A percentile compares a stretch with the other conserved stretches of the same genome.
These are phyloP conservation scores for Helicoverpa zea DNA, from an alignment of 1,140 invertebrate species.

Conservation along the genomic window DNA sequence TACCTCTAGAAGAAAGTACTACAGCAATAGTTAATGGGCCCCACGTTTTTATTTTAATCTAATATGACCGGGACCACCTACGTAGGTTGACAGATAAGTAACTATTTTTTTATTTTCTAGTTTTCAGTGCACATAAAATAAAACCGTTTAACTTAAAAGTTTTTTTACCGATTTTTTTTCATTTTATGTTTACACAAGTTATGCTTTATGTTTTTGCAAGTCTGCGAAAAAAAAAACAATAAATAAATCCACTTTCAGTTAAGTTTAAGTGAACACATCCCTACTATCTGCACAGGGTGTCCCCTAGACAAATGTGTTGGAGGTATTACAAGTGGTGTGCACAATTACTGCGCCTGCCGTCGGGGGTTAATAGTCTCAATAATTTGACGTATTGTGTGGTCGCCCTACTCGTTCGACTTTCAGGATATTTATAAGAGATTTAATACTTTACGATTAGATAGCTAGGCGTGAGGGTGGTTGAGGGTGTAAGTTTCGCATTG, in stretches of 20 bases:
- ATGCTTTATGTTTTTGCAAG: too few relatives aligned
- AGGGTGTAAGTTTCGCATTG: not conserved
- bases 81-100: too few relatives aligned
- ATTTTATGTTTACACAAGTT: too few relatives aligned
- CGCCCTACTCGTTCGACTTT: not conserved
- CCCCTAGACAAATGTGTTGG: constrained; percentile 60
- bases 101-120: too few relatives aligned
- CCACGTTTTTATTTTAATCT: too few relatives aligned
- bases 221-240: not conserved
- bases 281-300: constrained; percentile 56
- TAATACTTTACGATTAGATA: constrained; percentile 10
- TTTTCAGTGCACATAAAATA: too few relatives aligned
- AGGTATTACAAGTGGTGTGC: constrained; percentile 43
- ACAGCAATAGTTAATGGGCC: too few relatives aligned
- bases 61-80: too few relatives aligned
- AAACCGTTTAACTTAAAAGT: too few relatives aligned
- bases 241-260: not conserved
- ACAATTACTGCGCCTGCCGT: constrained; percentile 39
- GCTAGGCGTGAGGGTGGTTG: not conserved
- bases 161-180: too few relatives aligned
- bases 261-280: constrained; percentile 48
- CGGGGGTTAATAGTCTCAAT: constrained; percentile 61
- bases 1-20: too few relatives aligned
- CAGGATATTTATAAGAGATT: constrained; percentile 17
- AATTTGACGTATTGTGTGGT: constrained; percentile 68